These are phyloP conservation scores for Teleogryllus occipitalis DNA, from an alignment of 1,140 invertebrate genomes.

Conservation along the genomic window DNA sequence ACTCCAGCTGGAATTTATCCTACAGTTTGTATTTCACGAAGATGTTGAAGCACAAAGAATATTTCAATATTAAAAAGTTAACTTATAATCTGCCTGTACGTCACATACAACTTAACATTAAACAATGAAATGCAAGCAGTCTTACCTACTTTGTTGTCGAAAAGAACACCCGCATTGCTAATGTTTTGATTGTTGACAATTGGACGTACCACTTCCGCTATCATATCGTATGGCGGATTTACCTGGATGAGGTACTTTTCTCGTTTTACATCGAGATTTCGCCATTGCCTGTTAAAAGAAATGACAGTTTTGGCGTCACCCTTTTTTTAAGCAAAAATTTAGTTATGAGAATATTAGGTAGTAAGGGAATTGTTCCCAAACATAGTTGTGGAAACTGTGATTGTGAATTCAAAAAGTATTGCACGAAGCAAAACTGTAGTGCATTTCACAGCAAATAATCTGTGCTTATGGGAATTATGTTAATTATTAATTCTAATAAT, in stretches of 20 bases:
- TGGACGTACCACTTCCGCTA: constrained; percentile 70
- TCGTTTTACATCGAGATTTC: constrained; percentile 55
- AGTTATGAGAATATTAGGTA: background rate
- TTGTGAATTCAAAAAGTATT: background rate
- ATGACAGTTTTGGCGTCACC: background rate
- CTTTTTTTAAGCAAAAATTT: background rate
- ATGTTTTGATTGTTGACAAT: constrained; percentile 74
- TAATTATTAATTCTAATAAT: too few species aligned
- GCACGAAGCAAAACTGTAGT: background rate
- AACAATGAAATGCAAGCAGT: background rate
- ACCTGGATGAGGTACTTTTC: constrained; percentile 59
- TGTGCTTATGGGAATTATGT: too few species aligned
- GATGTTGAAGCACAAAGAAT: too few species aligned
- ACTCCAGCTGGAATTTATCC: too few species aligned
- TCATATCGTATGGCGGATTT: constrained; percentile 72
- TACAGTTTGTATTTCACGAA: too few species aligned
- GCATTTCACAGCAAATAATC: too few species aligned
- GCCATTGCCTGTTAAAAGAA: constrained; percentile 52
- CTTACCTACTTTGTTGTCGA: constrained; percentile 75
- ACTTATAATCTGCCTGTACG: too few species aligned
- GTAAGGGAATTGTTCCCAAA: too few species aligned
- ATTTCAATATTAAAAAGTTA: too few species aligned
- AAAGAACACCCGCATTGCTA: constrained; percentile 82
- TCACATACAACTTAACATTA: too few species aligned
- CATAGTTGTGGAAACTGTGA: background rate